Evolutionary conservation across 2,888 invertebrate species (phyloP).

Genomic region (Heliconius cydno): DNA sequence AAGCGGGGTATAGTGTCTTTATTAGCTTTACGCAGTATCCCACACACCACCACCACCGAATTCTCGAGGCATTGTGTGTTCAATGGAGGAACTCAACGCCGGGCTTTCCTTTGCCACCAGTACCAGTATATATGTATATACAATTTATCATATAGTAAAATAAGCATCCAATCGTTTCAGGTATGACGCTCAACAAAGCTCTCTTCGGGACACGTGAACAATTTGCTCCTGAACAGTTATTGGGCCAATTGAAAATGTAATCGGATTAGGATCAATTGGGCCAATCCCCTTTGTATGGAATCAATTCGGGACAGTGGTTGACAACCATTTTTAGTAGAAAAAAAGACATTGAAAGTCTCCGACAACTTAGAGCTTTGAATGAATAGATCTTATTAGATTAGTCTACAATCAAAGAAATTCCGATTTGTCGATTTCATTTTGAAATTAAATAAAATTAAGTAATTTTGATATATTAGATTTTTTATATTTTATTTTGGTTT

Average conservation of each 20-base stretch:
- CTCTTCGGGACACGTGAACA: constrained; percentile 23
- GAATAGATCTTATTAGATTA: background rate
- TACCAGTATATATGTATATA: too few species aligned
- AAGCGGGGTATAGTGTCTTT: background rate
- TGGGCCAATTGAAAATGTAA: constrained; percentile 33
- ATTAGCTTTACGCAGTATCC: background rate
- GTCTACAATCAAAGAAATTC: too few species aligned
- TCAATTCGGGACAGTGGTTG: constrained; percentile 29
- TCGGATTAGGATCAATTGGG: constrained; percentile 32
- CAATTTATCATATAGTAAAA: background rate
- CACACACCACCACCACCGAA: background rate
- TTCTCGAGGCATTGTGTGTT: too few species aligned
- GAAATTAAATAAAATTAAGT: too few species aligned
- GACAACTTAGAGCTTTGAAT: background rate
- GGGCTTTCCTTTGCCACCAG: too few species aligned
- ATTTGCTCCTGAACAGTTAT: constrained; percentile 33
- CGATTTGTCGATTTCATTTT: too few species aligned
- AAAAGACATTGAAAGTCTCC: background rate
- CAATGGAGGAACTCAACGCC: too few species aligned
- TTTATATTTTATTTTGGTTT: background rate
- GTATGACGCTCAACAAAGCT: constrained; percentile 2
- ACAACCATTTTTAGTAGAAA: constrained; percentile 29
- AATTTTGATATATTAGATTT: background rate
- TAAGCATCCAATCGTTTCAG: background rate
- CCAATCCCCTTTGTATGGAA: constrained; percentile 28